These are phyloP conservation scores for Fopius arisanus DNA, from an alignment of 1,140 invertebrate genomes.

Conservation along the genomic window DNA sequence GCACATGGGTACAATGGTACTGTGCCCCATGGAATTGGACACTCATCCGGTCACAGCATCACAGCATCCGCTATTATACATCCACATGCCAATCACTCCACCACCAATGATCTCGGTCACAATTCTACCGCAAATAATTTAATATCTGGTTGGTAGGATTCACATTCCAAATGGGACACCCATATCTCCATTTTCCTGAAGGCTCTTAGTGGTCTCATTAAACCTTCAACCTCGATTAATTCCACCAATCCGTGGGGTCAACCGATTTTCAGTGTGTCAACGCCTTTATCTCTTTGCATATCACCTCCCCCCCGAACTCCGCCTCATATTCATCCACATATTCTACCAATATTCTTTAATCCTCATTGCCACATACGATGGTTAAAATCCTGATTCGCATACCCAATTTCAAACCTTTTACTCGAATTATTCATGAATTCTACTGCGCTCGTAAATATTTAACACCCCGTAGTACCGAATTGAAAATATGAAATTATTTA, in stretches of 20 bases:
- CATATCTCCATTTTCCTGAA: constrained; percentile 22
- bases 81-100: constrained; percentile 56
- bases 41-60: constrained; percentile 53
- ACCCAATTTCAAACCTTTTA: constrained; percentile 5
- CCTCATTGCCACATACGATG: background rate
- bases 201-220: constrained; percentile 22
- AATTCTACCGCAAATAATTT: constrained; percentile 55
- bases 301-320: background rate
- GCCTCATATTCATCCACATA: constrained; percentile 26
- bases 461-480: background rate
- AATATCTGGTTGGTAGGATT: constrained; percentile 55
- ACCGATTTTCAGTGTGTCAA: background rate
- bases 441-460: background rate
- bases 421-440: background rate
- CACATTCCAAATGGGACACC: constrained; percentile 8
- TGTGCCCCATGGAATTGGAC: constrained; percentile 47
- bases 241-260: background rate
- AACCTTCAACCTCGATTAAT: constrained; percentile 30
- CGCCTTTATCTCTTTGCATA: background rate
- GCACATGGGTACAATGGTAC: constrained; percentile 50
- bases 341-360: constrained; percentile 4
- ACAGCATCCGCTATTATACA: constrained; percentile 61
- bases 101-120: constrained; percentile 49
- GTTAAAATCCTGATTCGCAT: background rate
- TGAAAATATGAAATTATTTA: too few species aligned